A percentile compares a stretch with the other conserved stretches of the same genome.
These are phyloP conservation scores for Argyresthia goedartella DNA, from an alignment of 2,888 invertebrate species.

Conservation along the genomic window DNA sequence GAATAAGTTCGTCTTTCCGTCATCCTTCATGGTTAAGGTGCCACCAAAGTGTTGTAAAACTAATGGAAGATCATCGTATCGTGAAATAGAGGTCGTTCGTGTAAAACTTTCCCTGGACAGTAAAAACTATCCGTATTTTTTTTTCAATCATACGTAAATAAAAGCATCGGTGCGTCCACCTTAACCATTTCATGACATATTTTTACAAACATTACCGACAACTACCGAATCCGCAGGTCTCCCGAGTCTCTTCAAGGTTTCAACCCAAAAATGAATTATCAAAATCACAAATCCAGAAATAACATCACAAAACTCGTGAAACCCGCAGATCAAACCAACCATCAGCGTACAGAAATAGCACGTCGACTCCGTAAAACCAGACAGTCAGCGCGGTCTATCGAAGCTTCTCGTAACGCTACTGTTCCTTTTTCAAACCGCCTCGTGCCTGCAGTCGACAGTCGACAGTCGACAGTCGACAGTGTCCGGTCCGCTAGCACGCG, in stretches of 20 bases:
- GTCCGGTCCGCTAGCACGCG: not conserved
- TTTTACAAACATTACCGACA: not conserved
- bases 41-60: not conserved
- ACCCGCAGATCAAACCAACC: too few relatives aligned
- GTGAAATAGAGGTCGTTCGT: not conserved
- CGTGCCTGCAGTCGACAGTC: too few relatives aligned
- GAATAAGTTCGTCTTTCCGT: not conserved
- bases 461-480: too few relatives aligned
- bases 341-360: too few relatives aligned
- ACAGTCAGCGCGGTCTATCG: slow-evolving; percentile 35
- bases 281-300: too few relatives aligned
- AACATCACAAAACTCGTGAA: too few relatives aligned
- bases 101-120: not conserved
- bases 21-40: not conserved
- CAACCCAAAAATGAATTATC: slow-evolving; percentile 19
- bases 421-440: too few relatives aligned
- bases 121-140: slow-evolving; percentile 5
- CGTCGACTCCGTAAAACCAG: too few relatives aligned
- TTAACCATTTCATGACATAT: slow-evolving; percentile 22
- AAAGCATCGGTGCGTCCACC: slow-evolving; percentile 15
- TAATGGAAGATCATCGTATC: slow-evolving; percentile 3
- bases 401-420: too few relatives aligned
- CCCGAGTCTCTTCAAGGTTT: slow-evolving; percentile 20
- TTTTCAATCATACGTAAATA: slow-evolving; percentile 13
- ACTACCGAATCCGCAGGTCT: too few relatives aligned